Percentiles rank a stretch among this genome's conserved stretches.
Evolutionary conservation across 1,140 invertebrate genomes (phyloP).

Genomic region (Drepana arcuata): DNA sequence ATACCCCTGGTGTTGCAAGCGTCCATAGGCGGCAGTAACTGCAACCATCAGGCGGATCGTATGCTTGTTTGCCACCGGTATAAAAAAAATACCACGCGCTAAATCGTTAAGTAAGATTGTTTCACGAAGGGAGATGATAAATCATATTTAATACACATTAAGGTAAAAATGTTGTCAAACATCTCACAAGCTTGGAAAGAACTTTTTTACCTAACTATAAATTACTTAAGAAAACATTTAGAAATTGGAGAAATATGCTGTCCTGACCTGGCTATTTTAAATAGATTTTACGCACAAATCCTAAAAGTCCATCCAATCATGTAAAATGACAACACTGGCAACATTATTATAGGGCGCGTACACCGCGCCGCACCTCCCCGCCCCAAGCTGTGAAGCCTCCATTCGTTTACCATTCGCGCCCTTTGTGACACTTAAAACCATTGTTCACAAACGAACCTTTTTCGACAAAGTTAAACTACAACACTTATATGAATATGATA

Average conservation of each 20-base stretch:
- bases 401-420: slow-evolving; percentile 63
- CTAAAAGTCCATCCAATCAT: not conserved
- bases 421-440: slow-evolving; percentile 65
- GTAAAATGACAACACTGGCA: slow-evolving; percentile 3
- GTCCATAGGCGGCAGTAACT: too few species aligned
- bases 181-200: not conserved
- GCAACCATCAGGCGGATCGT: too few species aligned
- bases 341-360: slow-evolving; percentile 8
- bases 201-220: not conserved
- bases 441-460: slow-evolving; percentile 53
- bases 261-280: not conserved
- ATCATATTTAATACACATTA: too few species aligned
- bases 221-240: not conserved
- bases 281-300: not conserved
- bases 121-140: too few species aligned
- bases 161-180: too few species aligned
- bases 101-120: too few species aligned
- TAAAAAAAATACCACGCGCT: too few species aligned
- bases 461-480: slow-evolving; percentile 26
- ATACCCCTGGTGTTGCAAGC: too few species aligned
- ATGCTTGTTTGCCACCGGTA: too few species aligned
- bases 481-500: not conserved
- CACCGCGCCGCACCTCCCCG: slow-evolving; percentile 27
- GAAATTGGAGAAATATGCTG: not conserved
- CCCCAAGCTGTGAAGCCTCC: slow-evolving; percentile 31